A percentile compares a stretch with the other conserved stretches of the same genome.
Conservation (phyloP, 2,113 vertebrate species). For the Protomyctophum bolini region DNA sequence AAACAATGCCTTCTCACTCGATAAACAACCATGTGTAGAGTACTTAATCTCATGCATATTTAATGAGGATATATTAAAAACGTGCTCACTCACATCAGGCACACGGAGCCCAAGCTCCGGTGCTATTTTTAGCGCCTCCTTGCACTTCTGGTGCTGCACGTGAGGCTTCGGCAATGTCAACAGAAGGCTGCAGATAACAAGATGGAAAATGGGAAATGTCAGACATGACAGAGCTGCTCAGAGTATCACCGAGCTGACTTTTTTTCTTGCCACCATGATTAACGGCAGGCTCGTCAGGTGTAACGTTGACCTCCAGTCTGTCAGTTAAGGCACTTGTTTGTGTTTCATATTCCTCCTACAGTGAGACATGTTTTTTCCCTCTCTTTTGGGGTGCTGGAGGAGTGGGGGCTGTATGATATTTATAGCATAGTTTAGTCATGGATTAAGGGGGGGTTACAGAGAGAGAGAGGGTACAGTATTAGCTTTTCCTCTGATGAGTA, state of each 20-base stretch:
- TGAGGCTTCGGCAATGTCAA: constrained; percentile 70
- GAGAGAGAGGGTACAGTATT: constrained; percentile 3
- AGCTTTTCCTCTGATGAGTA: too few relatives aligned
- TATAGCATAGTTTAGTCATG: constrained; percentile 42
- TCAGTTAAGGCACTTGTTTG: constrained; percentile 51
- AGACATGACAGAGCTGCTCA: constrained; percentile 64
- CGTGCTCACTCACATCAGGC: constrained; percentile 63
- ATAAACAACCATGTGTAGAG: constrained; percentile 52
- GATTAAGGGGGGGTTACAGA: constrained; percentile 6
- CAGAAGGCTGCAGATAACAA: constrained; percentile 69
- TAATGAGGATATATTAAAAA: constrained; percentile 73
- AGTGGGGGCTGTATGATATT: constrained; percentile 49
- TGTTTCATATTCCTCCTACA: constrained; percentile 31
- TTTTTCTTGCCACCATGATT: constrained; percentile 63
- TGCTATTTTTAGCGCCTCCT: constrained; percentile 71
- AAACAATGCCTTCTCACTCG: constrained; percentile 62
- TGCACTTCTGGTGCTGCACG: constrained; percentile 70
- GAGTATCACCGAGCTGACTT: constrained; percentile 41
- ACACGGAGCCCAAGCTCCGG: constrained; percentile 43
- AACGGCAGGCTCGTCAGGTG: constrained; percentile 54
- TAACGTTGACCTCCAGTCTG: constrained; percentile 60
- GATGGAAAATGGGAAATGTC: constrained; percentile 70
- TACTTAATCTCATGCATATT: constrained; percentile 72
- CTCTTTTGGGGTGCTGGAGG: constrained; percentile 2
- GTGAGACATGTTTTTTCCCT: constrained; percentile 18